These are phyloP conservation scores for Arctocebus calabarensis DNA, from an alignment of 2,797 vertebrate genomes.

Conservation along the genomic window DNA sequence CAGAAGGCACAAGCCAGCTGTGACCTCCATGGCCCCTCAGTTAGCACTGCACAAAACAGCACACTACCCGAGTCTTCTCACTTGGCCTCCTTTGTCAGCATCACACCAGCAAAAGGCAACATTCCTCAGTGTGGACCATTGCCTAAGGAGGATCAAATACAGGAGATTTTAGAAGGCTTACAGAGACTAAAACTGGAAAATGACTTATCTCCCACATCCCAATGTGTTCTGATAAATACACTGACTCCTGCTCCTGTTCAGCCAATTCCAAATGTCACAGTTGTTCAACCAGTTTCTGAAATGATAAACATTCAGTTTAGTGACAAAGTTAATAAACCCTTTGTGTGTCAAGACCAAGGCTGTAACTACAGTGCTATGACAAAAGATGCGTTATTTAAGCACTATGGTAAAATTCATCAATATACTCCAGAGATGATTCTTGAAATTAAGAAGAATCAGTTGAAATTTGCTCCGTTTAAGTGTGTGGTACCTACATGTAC, in stretches of 20 bases:
- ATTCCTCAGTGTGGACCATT: conserved; percentile 82
- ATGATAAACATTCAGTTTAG: conserved; percentile 84
- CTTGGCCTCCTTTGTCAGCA: conserved; percentile 67
- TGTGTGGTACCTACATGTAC: conserved; percentile 94
- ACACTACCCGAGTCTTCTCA: conserved; percentile 76
- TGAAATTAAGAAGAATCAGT: conserved; percentile 93
- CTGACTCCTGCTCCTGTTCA: conserved; percentile 74
- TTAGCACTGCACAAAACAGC: conserved; percentile 71
- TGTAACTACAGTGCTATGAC: conserved; percentile 95
- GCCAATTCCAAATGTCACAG: conserved; percentile 76
- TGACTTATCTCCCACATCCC: conserved; percentile 84
- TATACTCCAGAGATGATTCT: conserved; percentile 95
- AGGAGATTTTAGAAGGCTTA: conserved; percentile 93
- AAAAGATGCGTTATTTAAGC: conserved; percentile 95
- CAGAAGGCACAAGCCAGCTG: conserved; percentile 82
- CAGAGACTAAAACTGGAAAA: conserved; percentile 92
- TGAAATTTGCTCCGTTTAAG: conserved; percentile 96
- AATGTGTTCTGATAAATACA: conserved; percentile 82
- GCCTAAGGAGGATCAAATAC: conserved; percentile 89
- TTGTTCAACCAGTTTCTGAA: conserved; percentile 83
- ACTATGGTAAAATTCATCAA: conserved; percentile 95
- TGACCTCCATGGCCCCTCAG: conserved; percentile 75
- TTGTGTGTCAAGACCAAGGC: conserved; percentile 91
- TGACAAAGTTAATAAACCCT: conserved; percentile 92
- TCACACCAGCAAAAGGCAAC: conserved; percentile 76